Percentiles rank a stretch among this genome's conserved stretches.
Evolutionary conservation across 2,888 invertebrate species (phyloP).

Genomic region (Calameuta filiformis): DNA sequence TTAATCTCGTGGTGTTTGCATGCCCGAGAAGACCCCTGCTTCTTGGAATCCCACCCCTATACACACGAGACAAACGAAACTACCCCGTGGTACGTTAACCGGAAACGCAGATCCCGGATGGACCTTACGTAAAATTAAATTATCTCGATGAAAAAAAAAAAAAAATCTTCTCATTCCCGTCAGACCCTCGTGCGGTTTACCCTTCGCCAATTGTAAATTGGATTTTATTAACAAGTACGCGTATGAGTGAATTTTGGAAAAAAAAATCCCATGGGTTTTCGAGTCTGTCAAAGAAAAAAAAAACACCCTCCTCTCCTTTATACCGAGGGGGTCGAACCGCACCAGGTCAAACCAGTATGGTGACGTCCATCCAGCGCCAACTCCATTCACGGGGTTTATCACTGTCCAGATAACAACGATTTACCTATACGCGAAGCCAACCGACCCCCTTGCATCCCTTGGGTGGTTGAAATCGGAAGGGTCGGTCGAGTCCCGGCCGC

Average conservation of each 20-base stretch:
- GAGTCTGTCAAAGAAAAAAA: too few relatives aligned
- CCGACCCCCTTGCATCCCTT: too few relatives aligned
- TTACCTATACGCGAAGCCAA: conserved; percentile 57
- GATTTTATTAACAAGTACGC: too few relatives aligned
- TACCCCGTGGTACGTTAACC: conserved; percentile 4
- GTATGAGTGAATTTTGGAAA: too few relatives aligned
- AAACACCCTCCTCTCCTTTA: too few relatives aligned
- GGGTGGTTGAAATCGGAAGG: not conserved
- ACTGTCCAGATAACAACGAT: conserved; percentile 67
- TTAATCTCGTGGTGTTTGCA: conserved; percentile 66
- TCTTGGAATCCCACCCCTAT: conserved; percentile 31
- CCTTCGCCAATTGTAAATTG: too few relatives aligned
- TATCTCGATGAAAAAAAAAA: conserved; percentile 24
- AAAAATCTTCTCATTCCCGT: not conserved
- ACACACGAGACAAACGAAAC: conserved; percentile 43
- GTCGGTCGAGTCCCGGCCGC: conserved; percentile 23
- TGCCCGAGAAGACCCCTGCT: conserved; percentile 46
- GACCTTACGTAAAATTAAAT: conserved; percentile 50
- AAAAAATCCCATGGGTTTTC: too few relatives aligned
- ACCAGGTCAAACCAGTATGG: too few relatives aligned
- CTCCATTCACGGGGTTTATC: conserved; percentile 65
- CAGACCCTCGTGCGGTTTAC: too few relatives aligned
- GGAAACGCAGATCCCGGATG: conserved; percentile 16
- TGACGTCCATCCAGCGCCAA: conserved; percentile 46
- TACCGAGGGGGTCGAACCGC: too few relatives aligned